These are phyloP conservation scores for Drepanosiphum platanoidis DNA, from an alignment of 2,888 invertebrate genomes.

Conservation along the genomic window DNA sequence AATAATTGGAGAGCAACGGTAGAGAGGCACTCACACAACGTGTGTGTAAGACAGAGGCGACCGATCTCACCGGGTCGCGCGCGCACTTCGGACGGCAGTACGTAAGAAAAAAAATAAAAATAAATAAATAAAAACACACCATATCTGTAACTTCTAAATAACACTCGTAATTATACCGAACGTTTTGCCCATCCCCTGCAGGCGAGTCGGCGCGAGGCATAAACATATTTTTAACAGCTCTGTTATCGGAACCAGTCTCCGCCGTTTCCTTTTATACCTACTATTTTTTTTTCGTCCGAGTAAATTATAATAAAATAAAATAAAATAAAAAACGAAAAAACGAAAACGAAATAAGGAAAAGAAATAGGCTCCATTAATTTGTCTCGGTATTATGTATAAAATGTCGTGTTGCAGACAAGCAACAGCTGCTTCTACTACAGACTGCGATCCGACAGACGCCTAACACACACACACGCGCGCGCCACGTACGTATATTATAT, in stretches of 20 bases:
- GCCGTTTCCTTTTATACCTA: constrained; percentile 37
- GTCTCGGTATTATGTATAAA: constrained; percentile 48
- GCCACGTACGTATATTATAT: not conserved
- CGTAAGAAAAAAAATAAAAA: not conserved
- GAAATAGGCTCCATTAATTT: constrained; percentile 55
- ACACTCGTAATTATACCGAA: constrained; percentile 21
- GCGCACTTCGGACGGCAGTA: not conserved
- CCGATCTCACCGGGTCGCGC: not conserved
- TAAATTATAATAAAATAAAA: constrained; percentile 8
- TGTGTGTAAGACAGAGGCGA: not conserved
- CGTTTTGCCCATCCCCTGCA: constrained; percentile 16
- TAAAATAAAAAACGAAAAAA: too few species aligned
- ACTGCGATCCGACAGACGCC: constrained; percentile 52
- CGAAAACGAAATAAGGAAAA: constrained; percentile 19
- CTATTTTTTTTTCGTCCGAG: not conserved
- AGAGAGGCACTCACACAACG: too few species aligned
- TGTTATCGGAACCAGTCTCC: constrained; percentile 56
- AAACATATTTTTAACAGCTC: constrained; percentile 30
- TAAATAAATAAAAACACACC: not conserved
- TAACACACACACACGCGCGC: not conserved
- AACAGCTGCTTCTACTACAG: constrained; percentile 60
- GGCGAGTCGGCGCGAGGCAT: not conserved
- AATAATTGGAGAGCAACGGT: not conserved
- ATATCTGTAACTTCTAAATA: not conserved
- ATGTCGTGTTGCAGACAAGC: constrained; percentile 51